Percentiles rank a stretch among this genome's conserved stretches.
phyloP scores from a whole-genome alignment of 2,797 vertebrate genomes.

The Cynodonichthys magdalenae region DNA sequence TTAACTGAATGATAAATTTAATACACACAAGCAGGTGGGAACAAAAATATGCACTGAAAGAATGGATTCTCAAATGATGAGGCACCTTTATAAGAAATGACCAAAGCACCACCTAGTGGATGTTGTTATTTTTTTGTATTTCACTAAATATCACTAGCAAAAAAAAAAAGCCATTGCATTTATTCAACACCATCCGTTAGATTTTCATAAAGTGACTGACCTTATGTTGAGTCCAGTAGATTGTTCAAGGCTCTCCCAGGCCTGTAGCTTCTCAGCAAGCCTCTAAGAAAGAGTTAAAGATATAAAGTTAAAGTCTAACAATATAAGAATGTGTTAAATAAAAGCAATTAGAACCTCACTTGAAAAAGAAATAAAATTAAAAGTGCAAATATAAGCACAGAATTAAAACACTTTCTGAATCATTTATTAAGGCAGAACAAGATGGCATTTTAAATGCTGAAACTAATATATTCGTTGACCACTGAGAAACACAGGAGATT shows the following conservation, averaged over 20 bases:
- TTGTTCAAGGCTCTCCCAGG: constrained; percentile 91
- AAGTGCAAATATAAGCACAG: no score
- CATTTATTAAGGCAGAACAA: no score
- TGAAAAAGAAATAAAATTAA: not conserved
- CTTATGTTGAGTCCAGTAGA: constrained; percentile 90
- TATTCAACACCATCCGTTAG: not conserved
- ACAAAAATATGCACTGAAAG: constrained; percentile 15
- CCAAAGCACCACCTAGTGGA: constrained; percentile 67
- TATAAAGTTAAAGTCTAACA: not conserved
- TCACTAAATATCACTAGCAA: not conserved
- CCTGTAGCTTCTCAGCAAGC: constrained; percentile 83
- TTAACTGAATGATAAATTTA: constrained; percentile 33
- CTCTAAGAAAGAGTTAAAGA: constrained; percentile 73
- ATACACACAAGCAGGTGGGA: constrained; percentile 11
- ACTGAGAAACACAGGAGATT: no score
- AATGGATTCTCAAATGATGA: constrained; percentile 37
- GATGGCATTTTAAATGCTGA: no score
- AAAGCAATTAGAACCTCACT: not conserved
- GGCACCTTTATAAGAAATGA: constrained; percentile 28
- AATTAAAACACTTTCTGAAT: no score
- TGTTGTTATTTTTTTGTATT: not conserved
- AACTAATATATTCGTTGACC: no score
- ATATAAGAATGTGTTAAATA: not conserved
- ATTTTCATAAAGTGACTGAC: constrained; percentile 71
- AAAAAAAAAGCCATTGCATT: not conserved